Evolutionary conservation across 64 coral and sea anemone species (phyloP).

Genomic region (Montipora efflorescens): DNA sequence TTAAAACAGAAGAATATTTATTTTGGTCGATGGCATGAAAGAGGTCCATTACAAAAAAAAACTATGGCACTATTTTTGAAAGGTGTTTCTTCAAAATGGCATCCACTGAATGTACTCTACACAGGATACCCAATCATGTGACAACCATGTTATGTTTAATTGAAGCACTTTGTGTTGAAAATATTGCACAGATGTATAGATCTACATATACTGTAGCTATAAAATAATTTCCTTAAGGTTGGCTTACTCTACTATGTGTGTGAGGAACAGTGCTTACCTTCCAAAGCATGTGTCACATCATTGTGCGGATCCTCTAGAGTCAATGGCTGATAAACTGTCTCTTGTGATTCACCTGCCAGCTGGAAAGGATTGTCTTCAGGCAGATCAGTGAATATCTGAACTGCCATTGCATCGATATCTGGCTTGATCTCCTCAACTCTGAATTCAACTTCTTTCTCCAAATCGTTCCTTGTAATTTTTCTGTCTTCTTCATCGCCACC

Average conservation of each 20-base stretch:
- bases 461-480: conserved; percentile 29
- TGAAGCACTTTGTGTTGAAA: too few relatives aligned
- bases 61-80: too few relatives aligned
- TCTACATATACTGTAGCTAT: background rate
- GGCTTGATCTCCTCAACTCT: conserved; percentile 51
- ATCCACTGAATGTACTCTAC: too few relatives aligned
- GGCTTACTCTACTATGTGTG: too few relatives aligned
- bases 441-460: conserved; percentile 25
- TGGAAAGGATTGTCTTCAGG: conserved; percentile 31
- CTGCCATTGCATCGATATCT: conserved; percentile 38
- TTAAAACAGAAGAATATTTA: too few relatives aligned
- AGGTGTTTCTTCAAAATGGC: too few relatives aligned
- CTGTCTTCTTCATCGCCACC: background rate
- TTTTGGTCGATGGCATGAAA: too few relatives aligned
- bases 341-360: background rate
- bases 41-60: too few relatives aligned
- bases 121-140: too few relatives aligned
- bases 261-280: background rate
- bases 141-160: too few relatives aligned
- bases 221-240: background rate
- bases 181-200: too few relatives aligned
- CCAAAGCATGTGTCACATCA: conserved; percentile 12
- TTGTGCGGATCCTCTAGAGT: conserved; percentile 1
- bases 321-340: conserved; percentile 25
- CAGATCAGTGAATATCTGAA: conserved; percentile 54